Conservation (phyloP, 1,140 invertebrate genomes). For the Melitaea cinxia region DNA sequence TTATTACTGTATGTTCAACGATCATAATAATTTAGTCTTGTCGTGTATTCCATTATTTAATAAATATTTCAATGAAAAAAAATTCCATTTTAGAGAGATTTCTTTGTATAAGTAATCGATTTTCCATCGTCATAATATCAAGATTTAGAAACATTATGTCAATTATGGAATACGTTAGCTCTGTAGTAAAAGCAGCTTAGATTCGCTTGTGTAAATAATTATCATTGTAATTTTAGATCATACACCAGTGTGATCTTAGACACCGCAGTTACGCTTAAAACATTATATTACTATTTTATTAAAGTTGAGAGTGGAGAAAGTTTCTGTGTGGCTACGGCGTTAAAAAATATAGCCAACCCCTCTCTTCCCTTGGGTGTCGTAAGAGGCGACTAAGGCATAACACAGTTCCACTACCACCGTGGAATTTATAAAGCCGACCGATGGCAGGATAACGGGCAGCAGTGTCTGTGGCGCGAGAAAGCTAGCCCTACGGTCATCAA, state of each 20-base stretch:
- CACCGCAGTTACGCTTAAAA: background rate
- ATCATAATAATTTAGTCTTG: background rate
- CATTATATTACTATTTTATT: no score
- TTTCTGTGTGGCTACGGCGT: no score
- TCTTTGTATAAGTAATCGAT: background rate
- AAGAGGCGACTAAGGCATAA: no score
- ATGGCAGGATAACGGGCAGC: no score
- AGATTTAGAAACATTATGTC: background rate
- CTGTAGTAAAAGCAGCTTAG: background rate
- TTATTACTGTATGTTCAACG: background rate
- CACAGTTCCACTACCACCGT: no score
- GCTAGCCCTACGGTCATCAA: no score
- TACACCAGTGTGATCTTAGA: background rate
- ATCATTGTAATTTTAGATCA: conserved; percentile 3
- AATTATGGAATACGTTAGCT: background rate
- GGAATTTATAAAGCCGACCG: no score
- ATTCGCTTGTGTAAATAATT: conserved; percentile 24
- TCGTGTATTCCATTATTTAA: background rate
- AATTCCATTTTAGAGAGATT: background rate
- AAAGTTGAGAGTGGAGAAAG: background rate
- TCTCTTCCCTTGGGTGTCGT: no score
- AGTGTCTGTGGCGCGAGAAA: no score
- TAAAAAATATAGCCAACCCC: no score
- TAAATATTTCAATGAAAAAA: no score
- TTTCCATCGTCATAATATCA: background rate